Evolutionary conservation across 1,140 invertebrate species (phyloP), one percentile per base, ranked within the genome.

Genomic region (Brachionus rotundiformis): DNA sequence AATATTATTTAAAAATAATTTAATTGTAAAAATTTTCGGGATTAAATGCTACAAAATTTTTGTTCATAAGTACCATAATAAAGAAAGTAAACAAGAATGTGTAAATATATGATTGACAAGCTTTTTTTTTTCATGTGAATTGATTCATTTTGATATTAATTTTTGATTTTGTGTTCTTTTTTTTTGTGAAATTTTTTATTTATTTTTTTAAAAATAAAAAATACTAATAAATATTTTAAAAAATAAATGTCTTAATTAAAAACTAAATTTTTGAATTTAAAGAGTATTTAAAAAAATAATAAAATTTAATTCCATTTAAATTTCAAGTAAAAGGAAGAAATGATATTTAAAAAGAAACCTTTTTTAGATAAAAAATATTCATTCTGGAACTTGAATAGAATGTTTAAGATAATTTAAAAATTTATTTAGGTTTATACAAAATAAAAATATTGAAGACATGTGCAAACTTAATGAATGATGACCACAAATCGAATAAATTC

Each of bases 121-220:
- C 13, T 39, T 39, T 10, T 39, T 39, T 39, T 39, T 39, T 1
- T 39, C 13, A 10, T 39, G 7, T 39, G 7, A 25, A 23, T 54
- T 54, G 47, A 19, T 25, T 54, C 23, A 54, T 19, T 54, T 19
- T 23, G 16, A 23, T 3, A 54, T 2, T 10, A 7, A 23, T 54
- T 54, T 54, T 54, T 54, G n/a, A 54, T 54, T 54, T 19, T 54
- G 47, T 54, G 47, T 5, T 8, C 23, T 54, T 19, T 19, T 54
- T 16, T 49, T 49, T 49, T 49, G 7, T 7, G 8, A 54, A 54
- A 54, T 7, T 54, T 54, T 41, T 54, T 54, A 54, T 54, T 54
- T 54, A 54, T 54, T 54, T 54, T 54, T 54, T 54, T 54, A 54
- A 54, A 54, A 54, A 54, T 54, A 54, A 54, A 49, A 54, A 49